phyloP scores from a whole-genome alignment of 2,113 vertebrate genomes.

The Dasyprocta punctata region DNA sequence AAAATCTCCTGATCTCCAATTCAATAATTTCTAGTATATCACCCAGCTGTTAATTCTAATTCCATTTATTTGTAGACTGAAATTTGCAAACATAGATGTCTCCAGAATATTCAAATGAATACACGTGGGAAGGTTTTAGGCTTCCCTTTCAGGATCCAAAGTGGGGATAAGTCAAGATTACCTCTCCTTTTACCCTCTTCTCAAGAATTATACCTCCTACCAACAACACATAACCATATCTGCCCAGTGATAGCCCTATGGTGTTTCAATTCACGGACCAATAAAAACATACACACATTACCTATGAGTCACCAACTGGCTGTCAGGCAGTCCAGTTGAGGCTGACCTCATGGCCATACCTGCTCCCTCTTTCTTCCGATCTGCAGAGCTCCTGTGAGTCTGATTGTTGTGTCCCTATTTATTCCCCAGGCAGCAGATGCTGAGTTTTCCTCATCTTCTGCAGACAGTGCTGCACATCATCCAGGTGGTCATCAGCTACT shows the following conservation, averaged over 20 bases:
- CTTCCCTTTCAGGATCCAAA: slow-evolving; percentile 21
- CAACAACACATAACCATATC: not conserved
- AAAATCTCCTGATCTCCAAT: slow-evolving; percentile 13
- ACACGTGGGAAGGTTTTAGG: not conserved
- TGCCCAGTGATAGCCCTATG: not conserved
- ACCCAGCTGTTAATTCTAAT: not conserved
- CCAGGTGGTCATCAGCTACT: slow-evolving; percentile 97
- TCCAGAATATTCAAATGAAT: not conserved
- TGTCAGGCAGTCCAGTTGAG: not conserved
- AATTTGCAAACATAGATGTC: not conserved
- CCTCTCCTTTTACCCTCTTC: not conserved
- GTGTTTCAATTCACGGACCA: not conserved
- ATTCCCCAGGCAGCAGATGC: slow-evolving; percentile 93
- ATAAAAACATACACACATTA: not conserved
- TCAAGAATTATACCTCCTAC: not conserved
- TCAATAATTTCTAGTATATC: not conserved
- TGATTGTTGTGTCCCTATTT: slow-evolving; percentile 68
- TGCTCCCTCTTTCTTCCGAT: not conserved
- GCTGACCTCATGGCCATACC: not conserved
- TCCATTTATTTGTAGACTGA: not conserved
- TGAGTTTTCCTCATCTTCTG: slow-evolving; percentile 94
- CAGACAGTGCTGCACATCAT: slow-evolving; percentile 95
- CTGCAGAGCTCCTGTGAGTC: not conserved
- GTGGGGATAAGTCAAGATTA: not conserved
- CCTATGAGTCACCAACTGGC: not conserved